Conservation (phyloP, 2,888 invertebrate species). For the Latheticus oryzae region DNA sequence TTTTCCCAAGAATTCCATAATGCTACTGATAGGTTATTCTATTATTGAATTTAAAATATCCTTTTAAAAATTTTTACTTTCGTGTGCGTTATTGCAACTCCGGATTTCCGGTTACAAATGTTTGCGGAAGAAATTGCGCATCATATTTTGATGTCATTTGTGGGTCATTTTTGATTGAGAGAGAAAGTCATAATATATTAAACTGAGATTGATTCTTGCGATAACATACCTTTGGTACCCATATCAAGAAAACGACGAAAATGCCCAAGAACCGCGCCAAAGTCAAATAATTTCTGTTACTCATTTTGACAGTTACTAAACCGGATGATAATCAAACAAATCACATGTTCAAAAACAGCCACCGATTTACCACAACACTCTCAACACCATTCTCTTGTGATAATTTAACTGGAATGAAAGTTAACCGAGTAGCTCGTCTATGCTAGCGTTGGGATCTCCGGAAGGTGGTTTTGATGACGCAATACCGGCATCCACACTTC, state of each 20-base stretch:
- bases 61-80: constrained; percentile 8
- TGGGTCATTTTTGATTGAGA: constrained; percentile 8
- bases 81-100: constrained; percentile 7
- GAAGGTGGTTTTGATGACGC: constrained; percentile 34
- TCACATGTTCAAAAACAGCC: constrained; percentile 38
- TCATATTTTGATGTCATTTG: constrained; percentile 18
- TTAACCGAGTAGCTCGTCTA: constrained; percentile 33
- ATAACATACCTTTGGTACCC: constrained; percentile 14
- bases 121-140: constrained; percentile 26
- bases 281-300: constrained; percentile 4
- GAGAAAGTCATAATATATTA: constrained; percentile 20
- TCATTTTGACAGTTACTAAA: constrained; percentile 19
- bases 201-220: constrained; percentile 1
- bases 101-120: constrained; percentile 16
- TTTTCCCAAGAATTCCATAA: constrained; percentile 12
- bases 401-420: constrained; percentile 45
- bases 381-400: constrained; percentile 33
- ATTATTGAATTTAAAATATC: constrained; percentile 14
- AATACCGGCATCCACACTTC: background rate
- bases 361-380: constrained; percentile 32
- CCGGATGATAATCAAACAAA: constrained; percentile 23
- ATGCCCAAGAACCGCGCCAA: constrained; percentile 6
- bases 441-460: constrained; percentile 42
- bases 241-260: constrained; percentile 3
- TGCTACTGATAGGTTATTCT: constrained; percentile 7